Conservation (phyloP, 2,797 vertebrate genomes). For the Lepus oiostolus region DNA sequence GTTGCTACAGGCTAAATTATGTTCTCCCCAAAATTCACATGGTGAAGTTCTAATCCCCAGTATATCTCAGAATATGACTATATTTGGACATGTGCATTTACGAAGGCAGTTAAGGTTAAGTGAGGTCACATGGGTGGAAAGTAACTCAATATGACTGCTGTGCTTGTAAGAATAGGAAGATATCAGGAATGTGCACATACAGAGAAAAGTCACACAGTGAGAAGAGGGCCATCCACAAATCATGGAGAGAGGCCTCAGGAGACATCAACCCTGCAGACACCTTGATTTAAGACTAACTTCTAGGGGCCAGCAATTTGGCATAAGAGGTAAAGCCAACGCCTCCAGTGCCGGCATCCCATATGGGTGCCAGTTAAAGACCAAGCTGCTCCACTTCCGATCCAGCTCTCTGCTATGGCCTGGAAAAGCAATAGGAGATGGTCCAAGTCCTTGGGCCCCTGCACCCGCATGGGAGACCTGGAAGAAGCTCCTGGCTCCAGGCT, state of each 20-base stretch:
- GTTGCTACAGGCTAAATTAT: background rate
- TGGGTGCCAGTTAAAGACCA: too few species aligned
- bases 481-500: too few species aligned
- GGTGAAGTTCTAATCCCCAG: background rate
- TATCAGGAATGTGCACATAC: background rate
- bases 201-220: background rate
- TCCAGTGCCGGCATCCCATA: too few species aligned
- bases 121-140: background rate
- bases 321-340: too few species aligned
- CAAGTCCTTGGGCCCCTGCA: too few species aligned
- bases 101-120: constrained; percentile 7
- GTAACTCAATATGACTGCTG: background rate
- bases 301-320: too few species aligned
- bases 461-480: too few species aligned
- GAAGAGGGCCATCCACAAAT: background rate
- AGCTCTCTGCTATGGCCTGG: too few species aligned
- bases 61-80: background rate
- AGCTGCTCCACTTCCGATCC: too few species aligned
- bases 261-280: background rate
- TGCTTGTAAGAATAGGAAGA: background rate
- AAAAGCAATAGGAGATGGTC: too few species aligned
- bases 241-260: background rate
- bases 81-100: background rate
- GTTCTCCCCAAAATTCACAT: background rate
- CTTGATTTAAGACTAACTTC: background rate